Conservation (phyloP, 2,888 invertebrate genomes). For the Caenorhabditis zanzibari region DNA sequence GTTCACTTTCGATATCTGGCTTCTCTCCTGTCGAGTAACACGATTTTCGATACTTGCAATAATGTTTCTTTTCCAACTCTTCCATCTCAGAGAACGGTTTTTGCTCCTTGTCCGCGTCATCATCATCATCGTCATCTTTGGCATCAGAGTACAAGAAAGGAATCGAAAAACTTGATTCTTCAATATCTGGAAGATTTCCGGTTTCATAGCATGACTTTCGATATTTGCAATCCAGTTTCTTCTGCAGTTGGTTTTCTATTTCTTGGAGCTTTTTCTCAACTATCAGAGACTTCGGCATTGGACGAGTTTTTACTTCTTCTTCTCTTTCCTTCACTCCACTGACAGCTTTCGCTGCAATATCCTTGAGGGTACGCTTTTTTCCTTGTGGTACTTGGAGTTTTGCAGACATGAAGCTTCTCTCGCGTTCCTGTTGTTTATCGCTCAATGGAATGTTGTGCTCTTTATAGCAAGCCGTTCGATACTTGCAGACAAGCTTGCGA, state of each 20-base stretch:
- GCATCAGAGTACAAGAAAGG: slow-evolving; percentile 34
- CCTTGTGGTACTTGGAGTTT: slow-evolving; percentile 66
- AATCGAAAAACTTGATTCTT: slow-evolving; percentile 43
- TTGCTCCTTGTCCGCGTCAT: slow-evolving; percentile 56
- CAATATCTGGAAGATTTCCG: slow-evolving; percentile 76
- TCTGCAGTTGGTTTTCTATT: slow-evolving; percentile 70
- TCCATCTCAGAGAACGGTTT: slow-evolving; percentile 71
- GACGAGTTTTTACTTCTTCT: slow-evolving; percentile 78
- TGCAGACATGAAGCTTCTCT: slow-evolving; percentile 59
- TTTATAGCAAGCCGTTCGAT: slow-evolving; percentile 74
- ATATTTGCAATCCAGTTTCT: slow-evolving; percentile 78
- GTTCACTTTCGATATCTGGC: slow-evolving; percentile 73
- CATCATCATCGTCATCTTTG: slow-evolving; percentile 38
- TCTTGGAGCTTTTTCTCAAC: slow-evolving; percentile 68
- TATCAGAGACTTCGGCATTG: slow-evolving; percentile 62
- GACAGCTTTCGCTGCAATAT: slow-evolving; percentile 72
- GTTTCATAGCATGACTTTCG: slow-evolving; percentile 81
- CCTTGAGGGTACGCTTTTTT: slow-evolving; percentile 74
- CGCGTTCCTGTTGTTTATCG: slow-evolving; percentile 67
- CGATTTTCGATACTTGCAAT: slow-evolving; percentile 81
- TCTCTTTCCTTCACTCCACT: slow-evolving; percentile 82
- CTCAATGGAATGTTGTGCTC: slow-evolving; percentile 62
- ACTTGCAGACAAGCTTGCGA: slow-evolving; percentile 73
- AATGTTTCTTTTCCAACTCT: slow-evolving; percentile 73
- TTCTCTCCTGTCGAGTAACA: slow-evolving; percentile 79